Base-by-base conservation (phyloP, 2,797 vertebrate genomes). In the Aphelocoma californica region DNA sequence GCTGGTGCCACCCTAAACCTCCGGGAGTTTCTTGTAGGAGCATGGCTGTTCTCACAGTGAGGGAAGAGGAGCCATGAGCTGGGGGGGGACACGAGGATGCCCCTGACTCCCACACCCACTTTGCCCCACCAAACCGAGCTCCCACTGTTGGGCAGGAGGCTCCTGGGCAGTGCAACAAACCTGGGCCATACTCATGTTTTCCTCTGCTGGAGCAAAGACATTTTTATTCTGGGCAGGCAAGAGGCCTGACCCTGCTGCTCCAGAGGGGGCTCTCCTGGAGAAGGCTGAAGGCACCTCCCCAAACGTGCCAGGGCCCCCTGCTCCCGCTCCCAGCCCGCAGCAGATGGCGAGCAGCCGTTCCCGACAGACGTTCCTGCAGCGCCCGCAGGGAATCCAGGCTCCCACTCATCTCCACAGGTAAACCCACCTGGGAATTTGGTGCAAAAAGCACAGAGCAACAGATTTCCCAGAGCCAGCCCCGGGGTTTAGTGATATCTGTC, bases 331-430 rank as follows among this genome's bases (percentile, higher is more conserved):
- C 90, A 60, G 84, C 80, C 45, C 1, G 0, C 42, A 54, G 83
- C 95, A 95, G 93, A 93, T 92, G 92, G 90, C 38, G 53, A 50
- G n/a, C 81, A 94, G 92, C 92, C 51, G 9, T 5, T 94, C 74
- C 74, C 4, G 0, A 84, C 95, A 96, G 95, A 95, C 28, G 14
- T 18, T 85, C 79, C 1, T 0, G 48, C 79, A 29, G 65, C 0
- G 0, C 77, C 88, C 28, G 0, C 25, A 24, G 95, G 92, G 92
- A 96, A 90, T 92, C 62, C 69, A 40, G 45, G 40, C 80, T 85
- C 75, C 77, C 53, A 18, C 42, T 53, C 28, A 71, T 56, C 73
- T 15, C 86, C 10, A 29, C 86, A 89, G 73, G 50, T 74, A 86
- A 92, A 29, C 23, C 44, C 86, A 44, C 17, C 1, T 26, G 81